Base-by-base conservation (phyloP, 2,888 invertebrate species). In the Ennomos erosarius region DNA sequence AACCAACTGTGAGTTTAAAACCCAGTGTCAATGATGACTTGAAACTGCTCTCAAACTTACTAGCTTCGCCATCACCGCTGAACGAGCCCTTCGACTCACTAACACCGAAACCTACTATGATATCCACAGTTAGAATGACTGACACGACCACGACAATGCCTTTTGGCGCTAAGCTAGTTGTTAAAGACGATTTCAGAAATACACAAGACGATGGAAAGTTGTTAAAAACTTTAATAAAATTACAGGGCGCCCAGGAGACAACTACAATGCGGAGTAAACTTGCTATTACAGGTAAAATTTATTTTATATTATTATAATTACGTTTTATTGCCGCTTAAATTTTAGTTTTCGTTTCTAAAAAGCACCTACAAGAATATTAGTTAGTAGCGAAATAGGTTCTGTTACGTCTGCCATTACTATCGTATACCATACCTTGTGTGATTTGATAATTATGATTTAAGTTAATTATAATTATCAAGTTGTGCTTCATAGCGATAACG, bases 191-290 rank as follows among this genome's bases (percentile, higher is more conserved):
- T 67, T 73, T 88, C 47, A 85, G 80, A 69, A 90, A 73, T 75
- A 78, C 83, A 38, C 84, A 88, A 74, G 88, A 91, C 70, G 92
- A 92, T 73, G 84, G 82, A 37, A 82, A 87, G 74, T 80, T 92
- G 77, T 79, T 92, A 81, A 82, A 93, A 85, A 92, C 91, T 69
- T 86, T 91, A 69, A 85, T 91, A 71, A 89, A 90, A 78, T 83
- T 90, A 59, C 92, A 91, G 81, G 90, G 85, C 42, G 90, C 82
- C 33, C 84, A 87, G 81, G 87, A 89, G 80, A 86, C 87, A 8
- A 89, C 90, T 43, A 88, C 91, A 35, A 82, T 79, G 63, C 81
- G 73, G 64, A 85, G 78, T 73, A 92, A 88, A 81, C 76, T 92
- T 43, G 81, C 89, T 60, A 72, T 89, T 65, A 90, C 90, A 80